phyloP scores from a whole-genome alignment of 2,113 vertebrate genomes.

The Eira barbara region DNA sequence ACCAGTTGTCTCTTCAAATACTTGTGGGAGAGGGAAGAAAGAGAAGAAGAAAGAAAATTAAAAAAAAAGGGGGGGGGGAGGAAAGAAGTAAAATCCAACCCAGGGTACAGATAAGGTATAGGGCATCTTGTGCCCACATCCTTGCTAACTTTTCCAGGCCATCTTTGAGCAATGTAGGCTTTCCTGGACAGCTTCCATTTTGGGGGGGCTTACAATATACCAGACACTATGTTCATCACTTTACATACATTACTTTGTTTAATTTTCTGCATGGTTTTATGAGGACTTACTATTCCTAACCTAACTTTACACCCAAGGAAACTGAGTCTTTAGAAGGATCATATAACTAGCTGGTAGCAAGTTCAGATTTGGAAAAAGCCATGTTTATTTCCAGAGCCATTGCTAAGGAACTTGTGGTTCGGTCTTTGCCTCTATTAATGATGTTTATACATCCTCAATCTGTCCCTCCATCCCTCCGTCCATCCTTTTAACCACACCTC shows the following conservation, averaged over 20 bases:
- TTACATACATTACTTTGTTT: neutral
- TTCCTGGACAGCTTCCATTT: neutral
- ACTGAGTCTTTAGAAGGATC: neutral
- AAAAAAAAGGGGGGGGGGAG: no score
- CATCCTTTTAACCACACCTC: neutral
- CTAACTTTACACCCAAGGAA: conserved; percentile 24
- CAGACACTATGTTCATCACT: neutral
- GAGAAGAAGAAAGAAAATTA: neutral
- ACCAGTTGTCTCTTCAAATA: neutral
- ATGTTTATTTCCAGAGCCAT: neutral
- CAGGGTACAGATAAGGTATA: neutral
- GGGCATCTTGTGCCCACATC: neutral
- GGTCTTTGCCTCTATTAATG: neutral
- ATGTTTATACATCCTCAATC: neutral
- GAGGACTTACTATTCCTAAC: neutral
- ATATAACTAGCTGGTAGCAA: neutral
- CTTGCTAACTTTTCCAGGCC: neutral
- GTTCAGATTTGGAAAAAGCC: neutral
- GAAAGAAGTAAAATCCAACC: neutral
- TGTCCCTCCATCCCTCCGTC: no score
- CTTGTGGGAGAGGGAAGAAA: neutral
- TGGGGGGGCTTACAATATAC: neutral
- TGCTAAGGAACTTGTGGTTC: neutral
- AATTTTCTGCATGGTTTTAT: neutral
- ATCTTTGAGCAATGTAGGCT: neutral